Evolutionary conservation across 2,888 invertebrate species (phyloP), one percentile per base, ranked within the genome.

Genomic region (Aradus depressus): DNA sequence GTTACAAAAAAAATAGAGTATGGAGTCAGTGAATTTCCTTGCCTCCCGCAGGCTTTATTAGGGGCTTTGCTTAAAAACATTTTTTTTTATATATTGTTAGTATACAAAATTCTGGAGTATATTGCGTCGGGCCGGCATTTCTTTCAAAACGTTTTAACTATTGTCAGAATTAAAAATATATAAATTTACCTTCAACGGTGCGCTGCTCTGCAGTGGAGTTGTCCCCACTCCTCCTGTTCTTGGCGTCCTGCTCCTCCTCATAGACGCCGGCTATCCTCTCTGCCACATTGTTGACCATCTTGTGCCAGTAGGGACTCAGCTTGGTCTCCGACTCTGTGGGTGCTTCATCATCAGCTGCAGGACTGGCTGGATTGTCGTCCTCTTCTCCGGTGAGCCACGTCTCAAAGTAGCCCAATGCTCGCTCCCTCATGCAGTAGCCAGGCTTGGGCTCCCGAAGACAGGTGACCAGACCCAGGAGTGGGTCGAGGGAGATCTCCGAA

Each of bases 221-320:
- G n/a, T n/a, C n/a, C n/a, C n/a, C n/a, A n/a, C n/a, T n/a, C n/a
- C n/a, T n/a, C n/a, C n/a, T 28, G 26, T 45, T 22, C 16, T 12
- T 21, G 1, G 10, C 44, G 14, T 35, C 51, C 5, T 53, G 47
- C 6, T 52, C 50, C 1, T 55, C 52, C 19, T 55, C 55, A 39
- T 53, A 56, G 18, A 47, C 44, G 12, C 47, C 44, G 32, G 57
- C 52, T 23, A 59, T 51, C 41, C 56, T 52, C 31, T 57, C 57
- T 3, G 56, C 59, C 12, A 59, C 48, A 31, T 49, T 47, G 47
- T 57, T 52, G 21, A 59, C 49, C 35, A 59, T 50, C 26, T 49
- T 32, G n/a, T 42, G 49, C 52, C 56, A 55, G 22, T 54, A 52
- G 23, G 58, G 58, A 16, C 54, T 47, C n/a, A 56, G 42, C 34